A percentile compares a stretch with the other conserved stretches of the same genome.
Conservation (phyloP, 2,113 vertebrate species). For the Atractosteus spatula region DNA sequence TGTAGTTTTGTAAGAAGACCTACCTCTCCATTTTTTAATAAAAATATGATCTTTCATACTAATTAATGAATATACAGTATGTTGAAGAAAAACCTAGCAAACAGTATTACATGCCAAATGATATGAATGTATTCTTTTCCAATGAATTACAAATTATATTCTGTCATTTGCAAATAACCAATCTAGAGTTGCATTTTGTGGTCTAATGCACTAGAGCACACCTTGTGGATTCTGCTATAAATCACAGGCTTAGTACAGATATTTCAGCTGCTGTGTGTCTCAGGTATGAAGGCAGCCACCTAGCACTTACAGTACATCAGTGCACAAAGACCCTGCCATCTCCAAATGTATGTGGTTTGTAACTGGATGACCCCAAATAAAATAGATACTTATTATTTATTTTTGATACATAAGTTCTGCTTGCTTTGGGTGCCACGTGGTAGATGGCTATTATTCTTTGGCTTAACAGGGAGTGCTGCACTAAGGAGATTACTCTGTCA, state of each 20-base stretch:
- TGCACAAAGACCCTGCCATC: conserved; percentile 42
- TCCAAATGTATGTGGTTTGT: conserved; percentile 50
- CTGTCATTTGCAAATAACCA: not conserved
- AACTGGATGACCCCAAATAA: conserved; percentile 48
- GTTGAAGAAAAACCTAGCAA: no score
- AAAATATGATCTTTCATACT: no score
- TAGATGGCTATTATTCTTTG: conserved; percentile 71
- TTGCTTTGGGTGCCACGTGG: conserved; percentile 58
- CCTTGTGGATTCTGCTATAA: conserved; percentile 44
- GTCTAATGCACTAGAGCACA: conserved; percentile 36
- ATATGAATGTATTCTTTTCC: no score
- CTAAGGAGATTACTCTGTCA: conserved; percentile 71
- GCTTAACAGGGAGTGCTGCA: conserved; percentile 64
- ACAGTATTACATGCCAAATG: no score
- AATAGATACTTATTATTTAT: conserved; percentile 45
- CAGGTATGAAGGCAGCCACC: not conserved
- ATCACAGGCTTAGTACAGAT: conserved; percentile 33
- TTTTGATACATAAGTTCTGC: conserved; percentile 61
- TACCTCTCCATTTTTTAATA: no score
- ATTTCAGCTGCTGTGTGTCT: conserved; percentile 11
- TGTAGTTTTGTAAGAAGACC: no score
- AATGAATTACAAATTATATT: conserved; percentile 11
- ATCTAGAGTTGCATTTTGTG: conserved; percentile 28
- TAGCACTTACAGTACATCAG: not conserved
- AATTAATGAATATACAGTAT: no score